Conservation (phyloP, 2,113 vertebrate species). For the Tragelaphus buxtoni region DNA sequence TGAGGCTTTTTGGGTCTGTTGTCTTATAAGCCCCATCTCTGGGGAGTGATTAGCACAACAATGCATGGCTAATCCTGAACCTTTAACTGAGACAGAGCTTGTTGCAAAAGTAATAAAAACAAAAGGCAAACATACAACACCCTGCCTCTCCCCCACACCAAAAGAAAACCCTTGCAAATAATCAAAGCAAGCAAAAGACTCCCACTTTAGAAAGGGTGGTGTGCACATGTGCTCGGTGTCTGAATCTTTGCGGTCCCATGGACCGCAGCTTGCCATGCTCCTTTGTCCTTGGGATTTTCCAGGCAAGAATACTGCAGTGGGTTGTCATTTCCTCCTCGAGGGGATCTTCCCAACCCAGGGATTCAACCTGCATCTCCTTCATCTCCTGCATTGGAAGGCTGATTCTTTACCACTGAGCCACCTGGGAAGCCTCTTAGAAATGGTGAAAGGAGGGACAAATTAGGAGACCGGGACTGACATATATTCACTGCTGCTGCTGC, state of each 20-base stretch:
- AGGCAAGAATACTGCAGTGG: neutral
- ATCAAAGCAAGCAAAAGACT: neutral
- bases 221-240: neutral
- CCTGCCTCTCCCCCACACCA: rapidly evolving
- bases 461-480: neutral
- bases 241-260: neutral
- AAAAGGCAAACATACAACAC: neutral
- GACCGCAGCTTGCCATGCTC: neutral
- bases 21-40: neutral
- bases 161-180: neutral
- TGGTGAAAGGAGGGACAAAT: neutral
- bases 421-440: neutral
- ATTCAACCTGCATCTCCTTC: neutral
- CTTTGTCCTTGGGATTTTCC: neutral
- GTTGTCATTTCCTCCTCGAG: neutral
- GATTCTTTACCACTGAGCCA: neutral
- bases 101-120: neutral
- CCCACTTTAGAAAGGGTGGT: neutral
- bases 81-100: neutral
- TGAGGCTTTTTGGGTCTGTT: neutral
- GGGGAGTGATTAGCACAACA: neutral
- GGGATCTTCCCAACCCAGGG: neutral
- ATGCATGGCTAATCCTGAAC: neutral
- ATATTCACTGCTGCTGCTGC: neutral
- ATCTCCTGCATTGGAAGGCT: neutral